A percentile compares a stretch with the other conserved stretches of the same genome.
These are phyloP conservation scores for Melinopterus prodromus DNA, from an alignment of 2,888 invertebrate genomes.

Conservation along the genomic window DNA sequence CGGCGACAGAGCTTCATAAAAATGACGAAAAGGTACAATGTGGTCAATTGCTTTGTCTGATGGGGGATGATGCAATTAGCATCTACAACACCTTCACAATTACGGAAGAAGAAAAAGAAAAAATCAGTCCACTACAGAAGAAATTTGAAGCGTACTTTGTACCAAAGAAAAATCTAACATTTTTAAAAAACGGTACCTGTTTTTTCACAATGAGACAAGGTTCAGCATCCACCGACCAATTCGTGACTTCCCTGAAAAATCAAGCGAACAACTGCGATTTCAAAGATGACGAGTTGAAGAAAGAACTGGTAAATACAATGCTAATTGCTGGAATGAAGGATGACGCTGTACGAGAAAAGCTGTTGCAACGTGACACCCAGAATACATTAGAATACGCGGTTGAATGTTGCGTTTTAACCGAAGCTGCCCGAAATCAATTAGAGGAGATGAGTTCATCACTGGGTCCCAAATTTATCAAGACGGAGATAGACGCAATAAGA, in stretches of 20 bases:
- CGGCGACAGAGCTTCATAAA: conserved; percentile 35
- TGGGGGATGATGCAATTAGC: conserved; percentile 40
- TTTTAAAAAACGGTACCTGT: conserved; percentile 26
- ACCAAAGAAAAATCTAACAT: conserved; percentile 25
- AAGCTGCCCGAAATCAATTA: background rate
- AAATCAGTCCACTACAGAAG: conserved; percentile 21
- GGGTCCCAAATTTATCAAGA: background rate
- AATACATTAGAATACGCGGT: conserved; percentile 14
- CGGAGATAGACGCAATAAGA: conserved; percentile 5
- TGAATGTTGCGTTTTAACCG: conserved; percentile 20
- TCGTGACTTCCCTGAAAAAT: conserved; percentile 26
- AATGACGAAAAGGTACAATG: conserved; percentile 37
- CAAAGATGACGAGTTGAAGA: conserved; percentile 16
- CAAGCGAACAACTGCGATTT: conserved; percentile 30
- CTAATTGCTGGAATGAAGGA: conserved; percentile 29
- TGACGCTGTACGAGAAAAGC: conserved; percentile 22
- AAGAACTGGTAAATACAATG: conserved; percentile 23
- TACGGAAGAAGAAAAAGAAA: conserved; percentile 20
- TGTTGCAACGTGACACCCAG: conserved; percentile 18
- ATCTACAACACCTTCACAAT: conserved; percentile 37
- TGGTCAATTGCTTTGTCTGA: conserved; percentile 37
- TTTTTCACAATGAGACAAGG: conserved; percentile 16
- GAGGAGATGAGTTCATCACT: background rate
- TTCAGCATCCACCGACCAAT: conserved; percentile 18
- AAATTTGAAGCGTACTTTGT: conserved; percentile 24